Evolutionary conservation across 2,113 vertebrate genomes (phyloP).

Genomic region (Amphiprion percula): DNA sequence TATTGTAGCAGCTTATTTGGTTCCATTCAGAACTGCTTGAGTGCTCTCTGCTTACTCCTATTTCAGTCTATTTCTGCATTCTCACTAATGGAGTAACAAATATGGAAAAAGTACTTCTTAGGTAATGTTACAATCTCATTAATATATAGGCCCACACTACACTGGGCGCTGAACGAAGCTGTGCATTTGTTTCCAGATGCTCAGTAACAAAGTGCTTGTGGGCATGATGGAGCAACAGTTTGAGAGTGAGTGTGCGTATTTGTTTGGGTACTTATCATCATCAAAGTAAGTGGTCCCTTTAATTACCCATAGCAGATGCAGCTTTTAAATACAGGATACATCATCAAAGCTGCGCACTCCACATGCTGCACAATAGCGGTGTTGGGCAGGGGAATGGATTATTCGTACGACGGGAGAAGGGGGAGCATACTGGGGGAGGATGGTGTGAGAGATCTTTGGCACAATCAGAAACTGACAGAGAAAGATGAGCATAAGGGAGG

Average conservation of each 20-base stretch:
- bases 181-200: constrained; percentile 29
- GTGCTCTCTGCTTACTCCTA: background rate
- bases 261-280: constrained; percentile 74
- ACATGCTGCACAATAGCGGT: constrained; percentile 64
- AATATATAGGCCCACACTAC: background rate
- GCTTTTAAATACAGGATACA: constrained; percentile 84
- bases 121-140: constrained; percentile 24
- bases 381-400: constrained; percentile 61
- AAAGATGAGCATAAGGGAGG: constrained; percentile 5
- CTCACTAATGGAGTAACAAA: constrained; percentile 36
- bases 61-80: background rate
- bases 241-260: constrained; percentile 54
- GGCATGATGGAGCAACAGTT: constrained; percentile 51
- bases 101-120: constrained; percentile 10
- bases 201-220: constrained; percentile 11
- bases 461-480: constrained; percentile 17
- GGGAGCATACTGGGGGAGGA: background rate
- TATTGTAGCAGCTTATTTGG: constrained; percentile 1
- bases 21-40: constrained; percentile 23
- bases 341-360: constrained; percentile 79
- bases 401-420: constrained; percentile 25
- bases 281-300: constrained; percentile 83
- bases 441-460: constrained; percentile 6
- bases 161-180: constrained; percentile 10
- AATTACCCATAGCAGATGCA: constrained; percentile 86